Evolutionary conservation across 2,797 vertebrate species (phyloP).

Genomic region (Pantherophis alleghaniensis): DNA sequence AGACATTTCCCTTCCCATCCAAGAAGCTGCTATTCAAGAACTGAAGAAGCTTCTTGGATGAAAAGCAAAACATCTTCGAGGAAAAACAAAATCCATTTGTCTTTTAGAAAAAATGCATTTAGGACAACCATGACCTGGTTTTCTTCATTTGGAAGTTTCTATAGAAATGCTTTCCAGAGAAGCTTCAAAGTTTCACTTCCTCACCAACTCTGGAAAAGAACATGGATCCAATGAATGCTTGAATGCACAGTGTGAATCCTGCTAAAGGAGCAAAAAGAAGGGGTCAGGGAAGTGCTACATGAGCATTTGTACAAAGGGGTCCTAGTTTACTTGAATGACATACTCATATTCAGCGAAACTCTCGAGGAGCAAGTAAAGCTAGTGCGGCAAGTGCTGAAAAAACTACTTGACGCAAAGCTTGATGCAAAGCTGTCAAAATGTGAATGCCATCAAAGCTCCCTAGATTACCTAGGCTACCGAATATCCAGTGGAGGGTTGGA

Average conservation of each 20-base stretch:
- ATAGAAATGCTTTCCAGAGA: accelerated
- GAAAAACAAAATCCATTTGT: background rate
- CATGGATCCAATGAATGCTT: background rate
- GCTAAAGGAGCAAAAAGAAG: background rate
- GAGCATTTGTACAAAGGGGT: too few species aligned
- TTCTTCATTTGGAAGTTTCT: accelerated
- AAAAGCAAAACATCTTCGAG: background rate
- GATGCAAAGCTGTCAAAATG: too few species aligned
- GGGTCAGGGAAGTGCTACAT: too few species aligned
- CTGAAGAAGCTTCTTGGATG: background rate
- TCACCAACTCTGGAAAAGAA: background rate
- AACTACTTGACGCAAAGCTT: too few species aligned
- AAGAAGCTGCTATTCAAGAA: background rate
- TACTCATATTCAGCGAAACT: too few species aligned
- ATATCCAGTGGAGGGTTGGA: too few species aligned
- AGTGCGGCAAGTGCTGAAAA: too few species aligned
- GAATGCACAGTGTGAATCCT: background rate
- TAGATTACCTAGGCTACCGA: too few species aligned
- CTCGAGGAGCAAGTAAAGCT: too few species aligned
- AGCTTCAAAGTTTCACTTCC: background rate
- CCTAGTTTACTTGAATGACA: too few species aligned
- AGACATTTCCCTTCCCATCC: background rate
- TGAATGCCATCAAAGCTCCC: too few species aligned
- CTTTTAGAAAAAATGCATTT: background rate
- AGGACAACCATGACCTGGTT: background rate